phyloP scores from a whole-genome alignment of 2,113 vertebrate species.

The Ptilorrhoa leucosticta region DNA sequence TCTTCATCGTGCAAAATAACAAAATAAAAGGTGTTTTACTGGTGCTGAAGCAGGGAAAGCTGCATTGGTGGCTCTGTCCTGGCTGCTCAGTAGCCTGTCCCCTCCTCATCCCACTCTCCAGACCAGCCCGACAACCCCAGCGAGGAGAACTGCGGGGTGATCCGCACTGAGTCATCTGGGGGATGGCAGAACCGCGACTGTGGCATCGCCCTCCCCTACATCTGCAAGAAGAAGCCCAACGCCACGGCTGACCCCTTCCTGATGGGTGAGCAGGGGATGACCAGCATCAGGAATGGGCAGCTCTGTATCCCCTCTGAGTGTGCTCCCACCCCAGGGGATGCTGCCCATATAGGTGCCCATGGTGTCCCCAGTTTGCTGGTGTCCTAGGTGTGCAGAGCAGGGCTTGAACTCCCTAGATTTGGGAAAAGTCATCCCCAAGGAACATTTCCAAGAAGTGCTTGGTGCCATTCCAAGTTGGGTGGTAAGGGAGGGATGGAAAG shows the following conservation, averaged over 20 bases:
- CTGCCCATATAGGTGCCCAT: neutral
- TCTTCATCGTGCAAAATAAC: neutral
- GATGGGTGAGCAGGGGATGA: slow-evolving; percentile 61
- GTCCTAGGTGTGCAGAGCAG: neutral
- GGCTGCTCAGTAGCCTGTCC: neutral
- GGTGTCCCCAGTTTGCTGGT: neutral
- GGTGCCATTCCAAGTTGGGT: neutral
- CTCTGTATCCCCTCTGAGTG: accelerated
- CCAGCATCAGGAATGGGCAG: neutral
- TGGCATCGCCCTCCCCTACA: slow-evolving; percentile 86
- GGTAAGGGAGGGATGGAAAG: neutral
- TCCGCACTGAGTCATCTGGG: slow-evolving; percentile 87
- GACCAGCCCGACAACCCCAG: slow-evolving; percentile 89
- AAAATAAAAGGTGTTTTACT: neutral
- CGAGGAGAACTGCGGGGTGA: slow-evolving; percentile 91
- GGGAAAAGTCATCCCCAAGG: neutral
- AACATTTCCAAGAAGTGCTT: neutral
- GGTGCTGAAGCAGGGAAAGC: neutral
- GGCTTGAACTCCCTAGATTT: neutral
- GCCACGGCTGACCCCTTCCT: slow-evolving; percentile 77
- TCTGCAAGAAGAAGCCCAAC: slow-evolving; percentile 94
- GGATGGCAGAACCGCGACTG: slow-evolving; percentile 95
- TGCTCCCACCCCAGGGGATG: neutral
- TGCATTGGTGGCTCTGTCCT: neutral
- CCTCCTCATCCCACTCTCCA: neutral